Conservation (phyloP, 2,888 invertebrate genomes). For the Ernsta delagoae region DNA sequence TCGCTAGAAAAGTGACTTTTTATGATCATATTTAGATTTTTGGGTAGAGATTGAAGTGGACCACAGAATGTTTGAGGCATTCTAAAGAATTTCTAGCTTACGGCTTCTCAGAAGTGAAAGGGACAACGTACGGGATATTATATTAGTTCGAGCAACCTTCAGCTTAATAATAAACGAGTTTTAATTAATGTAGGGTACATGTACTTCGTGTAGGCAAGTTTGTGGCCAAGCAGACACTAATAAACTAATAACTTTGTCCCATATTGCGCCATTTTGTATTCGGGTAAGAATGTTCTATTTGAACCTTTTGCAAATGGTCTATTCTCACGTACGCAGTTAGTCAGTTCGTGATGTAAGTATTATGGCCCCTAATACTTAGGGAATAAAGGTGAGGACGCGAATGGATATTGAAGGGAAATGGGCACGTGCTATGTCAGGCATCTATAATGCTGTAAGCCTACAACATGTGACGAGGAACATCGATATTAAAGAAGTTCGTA, state of each 20-base stretch:
- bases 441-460: constrained; percentile 8
- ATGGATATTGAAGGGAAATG: background rate
- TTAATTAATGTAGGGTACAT: no score
- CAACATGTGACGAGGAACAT: constrained; percentile 18
- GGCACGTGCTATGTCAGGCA: constrained; percentile 15
- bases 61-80: no score
- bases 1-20: no score
- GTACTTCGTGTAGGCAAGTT: no score
- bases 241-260: constrained; percentile 15
- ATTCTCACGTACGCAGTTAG: constrained; percentile 31
- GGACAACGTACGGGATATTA: no score
- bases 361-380: constrained; percentile 1
- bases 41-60: no score
- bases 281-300: constrained; percentile 27
- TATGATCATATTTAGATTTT: no score
- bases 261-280: constrained; percentile 30
- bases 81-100: no score
- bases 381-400: constrained; percentile 5
- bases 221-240: no score
- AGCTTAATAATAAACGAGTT: no score
- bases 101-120: no score
- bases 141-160: no score
- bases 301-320: constrained; percentile 31
- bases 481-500: constrained; percentile 21
- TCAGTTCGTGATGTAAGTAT: background rate